Evolutionary conservation across 2,797 vertebrate genomes (phyloP), one percentile per base, ranked within the genome.

Genomic region (Cryptoblepharus egeriae): DNA sequence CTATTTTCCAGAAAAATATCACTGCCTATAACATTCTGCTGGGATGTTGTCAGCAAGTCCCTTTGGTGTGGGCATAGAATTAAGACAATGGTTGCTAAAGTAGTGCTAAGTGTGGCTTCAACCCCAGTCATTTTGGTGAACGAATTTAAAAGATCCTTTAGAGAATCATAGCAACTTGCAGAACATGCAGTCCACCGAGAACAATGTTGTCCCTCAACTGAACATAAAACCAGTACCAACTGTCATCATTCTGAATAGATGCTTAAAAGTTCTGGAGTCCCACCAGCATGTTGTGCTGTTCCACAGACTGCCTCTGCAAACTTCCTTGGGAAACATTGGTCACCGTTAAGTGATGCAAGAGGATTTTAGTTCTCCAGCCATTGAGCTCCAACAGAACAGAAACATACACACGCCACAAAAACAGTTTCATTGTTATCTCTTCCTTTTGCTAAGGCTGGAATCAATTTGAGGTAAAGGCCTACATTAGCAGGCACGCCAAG

Each of bases 251-350:
- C 24, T 61, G 74, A 76, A 61, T n/a, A 49, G 30, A 68, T 26
- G 6, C 64, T 42, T 3, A 60, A 68, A 69, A 10, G 5, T 5
- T 32, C 20, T 60, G 37, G 18, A 60, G 11, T 73, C 78, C 55
- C 55, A 73, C 52, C 55, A 72, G 75, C 32, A 55, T 35, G 22
- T 4, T 1, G 2, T 69, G 70, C 80, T 57, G 69, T 63, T 55
- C 10, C 35, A 58, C 11, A 55, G 8, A 35, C 28, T 13, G 3
- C 60, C 57, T 67, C 28, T 58, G 32, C 67, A 58, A 87, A 73
- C 30, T 76, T 63, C 2, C 4, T 12, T 18, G 1, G 22, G 24
- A 55, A 0, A 15, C 0, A 1, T 6, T 3, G 1, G 75, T 37
- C 26, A 30, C 35, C 57, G 1, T n/a, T n/a, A 63, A 57, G 42